Percentiles rank a stretch among this genome's conserved stretches.
Conservation (phyloP, 1,140 invertebrate species). For the Lasioglossum albipes region DNA sequence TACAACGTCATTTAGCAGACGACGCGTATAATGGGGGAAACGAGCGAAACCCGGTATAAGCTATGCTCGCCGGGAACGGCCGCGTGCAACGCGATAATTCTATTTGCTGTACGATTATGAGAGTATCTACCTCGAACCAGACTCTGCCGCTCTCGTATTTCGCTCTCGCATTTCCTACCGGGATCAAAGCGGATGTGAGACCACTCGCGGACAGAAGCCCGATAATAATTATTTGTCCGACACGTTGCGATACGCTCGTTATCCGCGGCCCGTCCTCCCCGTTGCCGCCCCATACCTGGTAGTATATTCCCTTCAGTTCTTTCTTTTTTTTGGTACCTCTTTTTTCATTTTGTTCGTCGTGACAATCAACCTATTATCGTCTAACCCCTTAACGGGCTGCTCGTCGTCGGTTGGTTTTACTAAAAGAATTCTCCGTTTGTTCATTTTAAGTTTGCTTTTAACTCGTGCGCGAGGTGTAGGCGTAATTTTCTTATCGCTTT, state of each 20-base stretch:
- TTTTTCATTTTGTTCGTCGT: background rate
- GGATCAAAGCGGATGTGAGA: slow-evolving; percentile 67
- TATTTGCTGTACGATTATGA: slow-evolving; percentile 72
- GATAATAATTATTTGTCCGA: slow-evolving; percentile 72
- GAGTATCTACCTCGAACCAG: slow-evolving; percentile 65
- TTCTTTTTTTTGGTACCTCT: background rate
- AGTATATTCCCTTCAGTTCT: slow-evolving; percentile 8
- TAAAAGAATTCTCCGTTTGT: no score
- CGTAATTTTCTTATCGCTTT: background rate
- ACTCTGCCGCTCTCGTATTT: slow-evolving; percentile 61
- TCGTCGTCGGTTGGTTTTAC: no score
- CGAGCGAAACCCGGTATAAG: slow-evolving; percentile 65
- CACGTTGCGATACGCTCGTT: slow-evolving; percentile 67
- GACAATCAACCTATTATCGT: slow-evolving; percentile 49
- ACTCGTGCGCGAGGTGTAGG: background rate
- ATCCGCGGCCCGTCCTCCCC: slow-evolving; percentile 37
- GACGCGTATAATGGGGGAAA: slow-evolving; percentile 65
- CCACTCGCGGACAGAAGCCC: slow-evolving; percentile 61
- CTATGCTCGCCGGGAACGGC: slow-evolving; percentile 53
- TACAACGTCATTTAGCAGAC: slow-evolving; percentile 60
- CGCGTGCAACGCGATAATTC: slow-evolving; percentile 69
- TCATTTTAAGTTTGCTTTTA: background rate
- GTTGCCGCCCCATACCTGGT: background rate
- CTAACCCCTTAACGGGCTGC: background rate
- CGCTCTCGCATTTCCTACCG: slow-evolving; percentile 65